Percentiles rank a stretch among this genome's conserved stretches.
These are phyloP conservation scores for Nylanderia fulva DNA, from an alignment of 1,140 invertebrate species.

Conservation along the genomic window DNA sequence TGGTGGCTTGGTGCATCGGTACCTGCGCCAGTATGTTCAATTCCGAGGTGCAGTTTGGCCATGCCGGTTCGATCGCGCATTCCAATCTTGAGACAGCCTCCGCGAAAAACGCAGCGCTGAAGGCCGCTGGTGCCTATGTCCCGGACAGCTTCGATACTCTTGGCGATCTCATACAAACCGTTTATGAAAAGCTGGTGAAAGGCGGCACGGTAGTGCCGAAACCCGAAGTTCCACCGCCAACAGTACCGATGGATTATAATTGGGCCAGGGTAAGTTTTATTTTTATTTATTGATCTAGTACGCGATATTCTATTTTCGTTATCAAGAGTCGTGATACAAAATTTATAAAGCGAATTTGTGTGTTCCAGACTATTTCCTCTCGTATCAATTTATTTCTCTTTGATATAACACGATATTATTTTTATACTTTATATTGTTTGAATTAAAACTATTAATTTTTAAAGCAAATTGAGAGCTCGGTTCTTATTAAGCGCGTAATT, in stretches of 20 bases:
- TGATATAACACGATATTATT: not conserved
- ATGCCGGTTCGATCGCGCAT: constrained; percentile 99
- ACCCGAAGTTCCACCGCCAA: constrained; percentile 98
- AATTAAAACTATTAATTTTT: not conserved
- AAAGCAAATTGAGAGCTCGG: not conserved
- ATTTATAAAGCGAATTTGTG: not conserved
- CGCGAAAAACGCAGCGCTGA: constrained; percentile 96
- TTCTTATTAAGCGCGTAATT: not conserved
- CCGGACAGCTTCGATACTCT: constrained; percentile 97
- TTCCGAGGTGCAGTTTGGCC: constrained; percentile 99
- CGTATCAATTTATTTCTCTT: not conserved
- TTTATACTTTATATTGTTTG: not conserved
- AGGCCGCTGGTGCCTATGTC: constrained; percentile 94
- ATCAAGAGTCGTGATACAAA: not conserved
- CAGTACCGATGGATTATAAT: constrained; percentile 99
- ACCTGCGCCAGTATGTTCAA: constrained; percentile 97
- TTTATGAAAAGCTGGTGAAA: constrained; percentile 93
- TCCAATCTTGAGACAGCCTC: constrained; percentile 97
- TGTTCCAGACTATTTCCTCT: not conserved
- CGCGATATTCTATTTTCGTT: not conserved
- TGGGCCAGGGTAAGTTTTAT: constrained; percentile 94
- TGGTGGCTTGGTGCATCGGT: constrained; percentile 99
- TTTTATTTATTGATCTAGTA: not conserved
- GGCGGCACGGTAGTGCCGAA: constrained; percentile 94
- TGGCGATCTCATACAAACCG: constrained; percentile 90